Evolutionary conservation across 2,888 invertebrate species (phyloP), one percentile per base, ranked within the genome.

Genomic region (Megastigmus dorsalis): DNA sequence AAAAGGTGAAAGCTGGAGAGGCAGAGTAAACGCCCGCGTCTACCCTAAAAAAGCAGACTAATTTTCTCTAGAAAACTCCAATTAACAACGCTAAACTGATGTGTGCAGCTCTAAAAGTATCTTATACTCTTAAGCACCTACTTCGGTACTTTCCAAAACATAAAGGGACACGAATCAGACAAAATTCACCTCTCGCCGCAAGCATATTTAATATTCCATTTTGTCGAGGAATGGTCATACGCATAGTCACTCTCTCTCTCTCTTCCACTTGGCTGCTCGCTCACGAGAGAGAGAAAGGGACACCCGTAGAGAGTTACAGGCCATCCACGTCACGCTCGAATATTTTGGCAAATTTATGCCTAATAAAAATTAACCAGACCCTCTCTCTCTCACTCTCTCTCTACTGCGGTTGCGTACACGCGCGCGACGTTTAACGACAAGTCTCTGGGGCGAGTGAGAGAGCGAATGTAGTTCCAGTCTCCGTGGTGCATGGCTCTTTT

Each of bases 261-360:
- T 50, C 55, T 33, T 23, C 41, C 36, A 10, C 45, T 30, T 45
- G 48, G 33, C 59, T 60, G 52, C 33, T 9, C 18, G 54, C 55
- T 57, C 43, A 48, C 43, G 30, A 62, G 69, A 63, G 59, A 33
- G 60, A 67, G 67, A 52, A 76, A 73, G 76, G 77, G 79, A 81
- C 80, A 80, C 80, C 75, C 75, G 57, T 65, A 78, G 81, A 83
- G 83, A 84, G 84, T 85, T 85, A 86, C 84, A 80, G 82, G 81
- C 87, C 86, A 86, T 88, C 84, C 84, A 85, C 82, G 87, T 88
- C 88, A 82, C 77, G 81, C 81, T 79, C 83, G 86, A 88, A 88
- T 88, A 88, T 88, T 88, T 88, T 86, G 85, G 85, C 86, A 85
- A 87, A 88, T 88, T 88, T 88, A 88, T 88, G 87, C 80, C 79